Percentiles rank a stretch among this genome's conserved stretches.
Evolutionary conservation across 2,113 vertebrate species (phyloP).

Genomic region (Tragulus kanchil): DNA sequence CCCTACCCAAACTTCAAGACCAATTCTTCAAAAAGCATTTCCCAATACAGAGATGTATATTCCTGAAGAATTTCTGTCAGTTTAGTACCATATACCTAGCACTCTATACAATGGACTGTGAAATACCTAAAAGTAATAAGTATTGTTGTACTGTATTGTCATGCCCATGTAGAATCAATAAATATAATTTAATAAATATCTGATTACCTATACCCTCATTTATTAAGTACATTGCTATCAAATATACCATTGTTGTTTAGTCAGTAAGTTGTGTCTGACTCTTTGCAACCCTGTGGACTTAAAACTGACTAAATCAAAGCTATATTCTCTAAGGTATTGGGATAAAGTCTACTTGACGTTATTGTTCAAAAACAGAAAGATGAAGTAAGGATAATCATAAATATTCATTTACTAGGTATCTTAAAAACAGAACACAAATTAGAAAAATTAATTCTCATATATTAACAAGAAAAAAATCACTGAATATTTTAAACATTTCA

Average conservation of each 20-base stretch:
- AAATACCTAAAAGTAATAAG: constrained; percentile 32
- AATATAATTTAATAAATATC: constrained; percentile 15
- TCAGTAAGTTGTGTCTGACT: background rate
- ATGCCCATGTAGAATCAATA: background rate
- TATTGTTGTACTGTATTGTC: background rate
- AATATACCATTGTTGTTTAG: background rate
- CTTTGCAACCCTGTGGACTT: background rate
- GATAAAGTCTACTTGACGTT: background rate
- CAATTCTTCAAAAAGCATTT: constrained; percentile 21
- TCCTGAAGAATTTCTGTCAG: background rate
- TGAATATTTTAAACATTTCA: constrained; percentile 32
- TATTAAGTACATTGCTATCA: constrained; percentile 51
- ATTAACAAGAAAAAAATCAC: background rate
- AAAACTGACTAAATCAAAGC: constrained; percentile 34
- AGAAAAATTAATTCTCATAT: constrained; percentile 28
- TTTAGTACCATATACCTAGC: background rate
- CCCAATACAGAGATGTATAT: background rate
- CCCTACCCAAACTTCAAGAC: constrained; percentile 21
- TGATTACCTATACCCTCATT: background rate
- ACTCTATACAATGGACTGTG: background rate
- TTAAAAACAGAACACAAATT: constrained; percentile 47
- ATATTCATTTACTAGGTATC: background rate
- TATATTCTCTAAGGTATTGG: background rate
- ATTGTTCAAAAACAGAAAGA: constrained; percentile 33
- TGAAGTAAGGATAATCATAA: background rate